Base-by-base conservation (phyloP, 2,888 invertebrate species). In the Scelioninae gen. 2 region DNA sequence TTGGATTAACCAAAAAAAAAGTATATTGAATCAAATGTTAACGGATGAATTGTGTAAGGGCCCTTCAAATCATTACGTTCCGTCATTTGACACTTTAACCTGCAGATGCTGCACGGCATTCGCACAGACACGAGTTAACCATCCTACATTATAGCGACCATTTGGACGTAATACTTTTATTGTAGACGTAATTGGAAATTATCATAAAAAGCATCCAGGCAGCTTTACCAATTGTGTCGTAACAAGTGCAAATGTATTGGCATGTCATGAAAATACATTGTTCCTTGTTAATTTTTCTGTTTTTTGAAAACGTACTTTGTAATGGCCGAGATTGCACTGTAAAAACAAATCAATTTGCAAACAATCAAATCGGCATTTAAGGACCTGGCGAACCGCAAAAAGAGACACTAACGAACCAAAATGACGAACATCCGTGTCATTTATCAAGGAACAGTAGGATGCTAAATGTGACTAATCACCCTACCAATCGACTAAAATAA, bases 51-150 rank as follows among this genome's bases (percentile, higher is more conserved):
- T 0, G 19, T 15, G 13, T 31, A 58, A 43, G 39, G 65, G 72
- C 73, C 76, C 75, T 78, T 79, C 74, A 79, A 77, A 74, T 74
- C 76, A 75, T 73, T 81, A 52, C 18, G 79, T 78, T 81, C 79
- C 78, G 71, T 74, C 77, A 74, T 74, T 81, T 82, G 80, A 81
- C 79, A 80, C 76, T 82, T 79, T 79, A 81, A 81, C 82, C 76
- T 78, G 60, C 53, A 55, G 73, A 65, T 63, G 67, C 18, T 39
- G 53, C 18, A 10, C 19, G 35, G 22, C 4, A 4, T 15, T 39
- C 18, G 35, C 25, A 25, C 7, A 43, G 13, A 25, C 28, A 19
- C 15, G 31, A 25, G 11, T 41, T 58, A 35, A 45, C 43, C n/a
- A 25, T 35, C 22, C 15, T 11, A 43, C n/a, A n/a, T 4, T 39